Percentiles rank a stretch among this genome's conserved stretches.
phyloP scores from a whole-genome alignment of 2,797 vertebrate species.

The Chaetodon trifasciatus region DNA sequence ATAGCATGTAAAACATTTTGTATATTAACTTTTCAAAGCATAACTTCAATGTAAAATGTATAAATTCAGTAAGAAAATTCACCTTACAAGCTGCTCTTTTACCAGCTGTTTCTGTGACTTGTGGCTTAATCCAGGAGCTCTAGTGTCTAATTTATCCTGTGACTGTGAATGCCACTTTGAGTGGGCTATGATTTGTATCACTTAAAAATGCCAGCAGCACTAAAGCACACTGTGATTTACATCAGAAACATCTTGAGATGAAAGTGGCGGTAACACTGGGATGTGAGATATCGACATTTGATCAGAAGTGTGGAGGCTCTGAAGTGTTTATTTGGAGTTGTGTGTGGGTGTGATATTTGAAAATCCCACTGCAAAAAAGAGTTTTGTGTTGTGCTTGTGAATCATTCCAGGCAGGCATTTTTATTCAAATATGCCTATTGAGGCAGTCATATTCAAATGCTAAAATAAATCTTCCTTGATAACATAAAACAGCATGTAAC shows the following conservation, averaged over 20 bases:
- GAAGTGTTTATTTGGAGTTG: constrained; percentile 61
- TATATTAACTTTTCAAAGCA: constrained; percentile 2
- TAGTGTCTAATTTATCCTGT: constrained; percentile 36
- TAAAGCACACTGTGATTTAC: constrained; percentile 55
- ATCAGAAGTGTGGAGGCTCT: constrained; percentile 59
- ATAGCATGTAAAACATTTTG: neutral
- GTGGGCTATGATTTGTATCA: constrained; percentile 48
- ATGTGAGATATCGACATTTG: constrained; percentile 56
- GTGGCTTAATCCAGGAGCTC: constrained; percentile 15
- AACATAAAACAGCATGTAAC: constrained; percentile 51
- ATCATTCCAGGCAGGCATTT: constrained; percentile 62
- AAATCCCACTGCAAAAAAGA: constrained; percentile 58
- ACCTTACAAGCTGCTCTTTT: neutral
- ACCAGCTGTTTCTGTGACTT: constrained; percentile 21
- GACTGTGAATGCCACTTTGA: constrained; percentile 26
- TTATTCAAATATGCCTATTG: constrained; percentile 61
- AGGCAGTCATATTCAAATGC: constrained; percentile 59
- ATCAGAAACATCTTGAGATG: constrained; percentile 44
- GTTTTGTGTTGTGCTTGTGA: constrained; percentile 58
- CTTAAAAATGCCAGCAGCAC: constrained; percentile 37
- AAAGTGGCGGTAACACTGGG: constrained; percentile 34
- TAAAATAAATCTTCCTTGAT: constrained; percentile 63
- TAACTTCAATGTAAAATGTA: neutral
- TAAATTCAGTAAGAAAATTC: neutral
- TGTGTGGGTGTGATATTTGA: constrained; percentile 67